Evolutionary conservation across 2,888 invertebrate genomes (phyloP), one percentile per base, ranked within the genome.

Genomic region (Neoaliturus tenellus): DNA sequence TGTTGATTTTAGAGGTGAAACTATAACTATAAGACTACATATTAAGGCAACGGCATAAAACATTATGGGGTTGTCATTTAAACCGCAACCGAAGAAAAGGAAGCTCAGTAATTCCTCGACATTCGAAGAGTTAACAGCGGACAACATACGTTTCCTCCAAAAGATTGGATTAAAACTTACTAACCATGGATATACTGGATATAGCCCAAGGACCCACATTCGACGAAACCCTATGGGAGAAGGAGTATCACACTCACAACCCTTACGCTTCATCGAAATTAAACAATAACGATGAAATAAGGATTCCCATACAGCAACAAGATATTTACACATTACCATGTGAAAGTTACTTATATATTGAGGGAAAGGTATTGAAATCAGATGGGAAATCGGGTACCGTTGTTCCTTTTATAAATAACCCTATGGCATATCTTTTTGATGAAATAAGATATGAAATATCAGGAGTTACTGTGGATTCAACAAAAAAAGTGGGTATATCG

Each of bases 271-370:
- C 86, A n/a, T 83, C 85, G 33, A 85, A 85, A 75, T 86, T 85
- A 81, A 87, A 89, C 82, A 87, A 88, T 69, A 89, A 88, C 85
- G 89, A 89, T 89, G 88, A 89, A 87, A 88, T 89, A 31, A 84
- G 88, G 20, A 89, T 89, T 67, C 87, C 88, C n/a, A 87, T 89
- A 62, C 87, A 89, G 86, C 87, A 88, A 55, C 86, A 87, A 80
- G 88, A 89, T 84, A 82, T 88, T 33, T 88, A 87, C 85, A 87
- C 88, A 2, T 78, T 88, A 84, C 89, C 88, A 23, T 87, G 86
- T 35, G 85, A 87, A 75, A 89, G 89, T 88, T 87, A 85, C 75
- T 20, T 85, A 39, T 86, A 85, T 41, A 75, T 85, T 14, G 84
- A 85, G 55, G 85, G 85, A n/a, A 83, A 2, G 17, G 55, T 85